phyloP scores from a whole-genome alignment of 2,113 vertebrate genomes.

The Scomber colias region DNA sequence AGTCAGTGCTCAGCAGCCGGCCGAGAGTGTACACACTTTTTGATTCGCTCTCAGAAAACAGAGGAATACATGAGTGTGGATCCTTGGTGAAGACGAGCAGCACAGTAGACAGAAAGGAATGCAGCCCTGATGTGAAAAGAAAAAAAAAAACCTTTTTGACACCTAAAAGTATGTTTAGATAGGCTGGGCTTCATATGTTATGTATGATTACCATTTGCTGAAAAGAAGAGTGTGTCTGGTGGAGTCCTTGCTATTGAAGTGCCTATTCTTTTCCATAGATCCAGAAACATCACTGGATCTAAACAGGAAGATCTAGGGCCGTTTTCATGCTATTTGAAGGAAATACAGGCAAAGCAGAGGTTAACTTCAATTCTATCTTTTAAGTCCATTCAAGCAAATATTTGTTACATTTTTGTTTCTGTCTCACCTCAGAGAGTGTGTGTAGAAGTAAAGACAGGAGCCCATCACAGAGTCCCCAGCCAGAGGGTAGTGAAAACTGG shows the following conservation, averaged over 20 bases:
- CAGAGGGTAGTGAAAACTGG: conserved; percentile 53
- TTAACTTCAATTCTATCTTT: neutral
- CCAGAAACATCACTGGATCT: conserved; percentile 63
- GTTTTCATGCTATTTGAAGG: conserved; percentile 66
- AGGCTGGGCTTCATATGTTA: rapidly evolving
- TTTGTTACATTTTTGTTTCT: neutral
- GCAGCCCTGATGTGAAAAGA: conserved; percentile 70
- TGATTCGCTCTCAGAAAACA: conserved; percentile 70
- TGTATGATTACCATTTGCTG: conserved; percentile 71
- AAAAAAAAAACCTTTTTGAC: neutral
- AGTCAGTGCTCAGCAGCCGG: conserved; percentile 69
- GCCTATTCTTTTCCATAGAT: conserved; percentile 76
- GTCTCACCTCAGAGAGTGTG: conserved; percentile 78
- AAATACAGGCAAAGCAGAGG: neutral
- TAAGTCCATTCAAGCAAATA: neutral
- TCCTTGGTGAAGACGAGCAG: conserved; percentile 76
- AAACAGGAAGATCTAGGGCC: conserved; percentile 43
- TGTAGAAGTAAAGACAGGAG: conserved; percentile 79
- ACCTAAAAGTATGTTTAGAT: neutral
- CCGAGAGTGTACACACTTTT: conserved; percentile 70
- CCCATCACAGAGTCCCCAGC: conserved; percentile 83
- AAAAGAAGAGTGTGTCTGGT: conserved; percentile 61
- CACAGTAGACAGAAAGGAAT: conserved; percentile 71
- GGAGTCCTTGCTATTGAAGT: conserved; percentile 50
- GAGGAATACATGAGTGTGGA: conserved; percentile 68